Conservation (phyloP, 2,113 vertebrate genomes). For the Origma solitaria region DNA sequence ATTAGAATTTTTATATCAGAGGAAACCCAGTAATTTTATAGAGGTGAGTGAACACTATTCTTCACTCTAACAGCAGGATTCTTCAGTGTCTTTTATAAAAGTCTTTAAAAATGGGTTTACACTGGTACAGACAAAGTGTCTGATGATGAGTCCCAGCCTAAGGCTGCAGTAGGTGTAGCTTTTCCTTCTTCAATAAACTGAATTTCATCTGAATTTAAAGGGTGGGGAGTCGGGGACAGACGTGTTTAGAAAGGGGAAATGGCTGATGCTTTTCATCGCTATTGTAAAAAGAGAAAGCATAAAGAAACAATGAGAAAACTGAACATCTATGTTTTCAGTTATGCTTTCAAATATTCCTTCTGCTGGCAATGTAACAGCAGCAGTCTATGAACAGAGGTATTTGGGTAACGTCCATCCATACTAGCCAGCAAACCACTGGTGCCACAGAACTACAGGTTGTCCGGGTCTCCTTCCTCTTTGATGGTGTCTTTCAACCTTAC, state of each 20-base stretch:
- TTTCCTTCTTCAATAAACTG: neutral
- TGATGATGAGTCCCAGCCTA: neutral
- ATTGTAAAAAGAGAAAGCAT: neutral
- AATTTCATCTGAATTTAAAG: neutral
- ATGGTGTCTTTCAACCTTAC: neutral
- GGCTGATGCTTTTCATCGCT: neutral
- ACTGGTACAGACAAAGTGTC: neutral
- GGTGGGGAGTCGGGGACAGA: neutral
- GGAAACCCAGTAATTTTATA: neutral
- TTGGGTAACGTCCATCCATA: neutral
- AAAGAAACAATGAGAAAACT: neutral
- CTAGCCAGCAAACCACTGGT: neutral
- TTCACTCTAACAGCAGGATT: neutral
- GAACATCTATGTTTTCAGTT: neutral
- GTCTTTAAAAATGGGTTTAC: neutral
- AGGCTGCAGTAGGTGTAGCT: neutral
- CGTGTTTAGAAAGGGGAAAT: neutral
- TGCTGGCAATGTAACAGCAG: neutral
- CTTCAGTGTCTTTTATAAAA: neutral
- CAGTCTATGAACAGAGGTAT: neutral
- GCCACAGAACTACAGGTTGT: neutral
- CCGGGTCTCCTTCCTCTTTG: neutral
- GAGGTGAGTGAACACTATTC: neutral
- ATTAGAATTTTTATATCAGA: neutral
- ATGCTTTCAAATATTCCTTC: neutral